phyloP scores from a whole-genome alignment of 2,888 invertebrate species.

The Brachynemurus nebulosus region DNA sequence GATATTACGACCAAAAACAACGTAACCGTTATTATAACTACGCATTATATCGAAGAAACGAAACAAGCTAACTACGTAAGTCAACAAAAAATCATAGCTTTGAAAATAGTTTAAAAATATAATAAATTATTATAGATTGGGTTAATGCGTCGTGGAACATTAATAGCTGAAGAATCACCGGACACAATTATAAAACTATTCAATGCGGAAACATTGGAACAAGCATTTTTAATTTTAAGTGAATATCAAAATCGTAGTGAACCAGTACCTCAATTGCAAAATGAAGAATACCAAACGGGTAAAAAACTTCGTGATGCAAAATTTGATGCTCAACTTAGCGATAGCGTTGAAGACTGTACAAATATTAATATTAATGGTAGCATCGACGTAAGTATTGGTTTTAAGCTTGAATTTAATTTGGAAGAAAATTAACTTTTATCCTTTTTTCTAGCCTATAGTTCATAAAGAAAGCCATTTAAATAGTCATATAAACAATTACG shows the following conservation, averaged over 20 bases:
- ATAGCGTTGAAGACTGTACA: not conserved
- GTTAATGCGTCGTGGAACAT: conserved; percentile 69
- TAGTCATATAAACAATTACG: no score
- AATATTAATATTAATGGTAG: not conserved
- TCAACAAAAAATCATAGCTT: conserved; percentile 1
- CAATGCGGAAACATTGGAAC: conserved; percentile 64
- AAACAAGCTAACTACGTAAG: conserved; percentile 63
- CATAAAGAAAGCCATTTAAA: no score
- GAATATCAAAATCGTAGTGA: conserved; percentile 39
- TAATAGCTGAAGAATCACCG: conserved; percentile 78
- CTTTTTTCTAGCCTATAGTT: conserved; percentile 9
- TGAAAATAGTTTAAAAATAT: no score
- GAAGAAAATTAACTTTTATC: conserved; percentile 1
- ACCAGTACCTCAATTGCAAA: conserved; percentile 7
- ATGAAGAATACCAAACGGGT: conserved; percentile 5
- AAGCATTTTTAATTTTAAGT: conserved; percentile 73
- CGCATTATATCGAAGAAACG: conserved; percentile 91
- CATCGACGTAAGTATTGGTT: not conserved
- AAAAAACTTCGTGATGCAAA: conserved; percentile 1
- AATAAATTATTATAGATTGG: conserved; percentile 56
- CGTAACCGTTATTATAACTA: conserved; percentile 79
- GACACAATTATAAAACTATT: conserved; percentile 50
- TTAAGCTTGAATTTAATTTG: no score
- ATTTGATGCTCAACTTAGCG: no score
- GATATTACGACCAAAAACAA: conserved; percentile 53